phyloP scores from a whole-genome alignment of 1,140 invertebrate genomes.

The Nylanderia fulva region DNA sequence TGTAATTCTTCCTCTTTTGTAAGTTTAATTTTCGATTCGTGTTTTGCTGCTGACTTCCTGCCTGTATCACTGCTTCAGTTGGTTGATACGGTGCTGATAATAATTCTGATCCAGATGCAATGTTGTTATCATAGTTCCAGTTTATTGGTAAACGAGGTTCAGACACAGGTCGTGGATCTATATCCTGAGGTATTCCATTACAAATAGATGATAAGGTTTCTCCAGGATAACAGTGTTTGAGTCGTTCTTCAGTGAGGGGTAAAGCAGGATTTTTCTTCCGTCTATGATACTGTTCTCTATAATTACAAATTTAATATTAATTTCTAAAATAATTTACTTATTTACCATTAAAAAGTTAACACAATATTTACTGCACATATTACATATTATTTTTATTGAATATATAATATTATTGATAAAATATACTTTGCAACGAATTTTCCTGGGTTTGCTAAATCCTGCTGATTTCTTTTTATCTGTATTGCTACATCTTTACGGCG shows the following conservation, averaged over 20 bases:
- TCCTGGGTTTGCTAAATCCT: conserved; percentile 73
- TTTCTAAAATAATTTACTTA: conserved; percentile 3
- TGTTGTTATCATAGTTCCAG: conserved; percentile 15
- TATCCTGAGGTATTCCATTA: conserved; percentile 71
- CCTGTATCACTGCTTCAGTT: conserved; percentile 67
- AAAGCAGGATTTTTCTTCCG: conserved; percentile 76
- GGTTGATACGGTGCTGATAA: conserved; percentile 71
- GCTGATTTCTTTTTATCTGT: conserved; percentile 76
- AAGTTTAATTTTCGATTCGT: neutral
- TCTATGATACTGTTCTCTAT: conserved; percentile 78
- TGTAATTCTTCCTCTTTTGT: conserved; percentile 81
- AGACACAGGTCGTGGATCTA: conserved; percentile 74
- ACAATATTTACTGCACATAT: neutral
- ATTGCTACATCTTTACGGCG: conserved; percentile 88
- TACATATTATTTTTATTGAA: neutral
- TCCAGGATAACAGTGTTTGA: conserved; percentile 73
- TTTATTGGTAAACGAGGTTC: conserved; percentile 73
- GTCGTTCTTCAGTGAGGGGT: conserved; percentile 75
- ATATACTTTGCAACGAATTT: conserved; percentile 77
- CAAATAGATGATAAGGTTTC: conserved; percentile 76
- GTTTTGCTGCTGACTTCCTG: conserved; percentile 8
- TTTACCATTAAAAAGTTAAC: conserved; percentile 20
- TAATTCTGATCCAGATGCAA: conserved; percentile 1
- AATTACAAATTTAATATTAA: conserved; percentile 50
- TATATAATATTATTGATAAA: neutral